Percentiles rank a stretch among this genome's conserved stretches.
Evolutionary conservation across 2,888 invertebrate species (phyloP).

Genomic region (Kryphioiulus occultus): DNA sequence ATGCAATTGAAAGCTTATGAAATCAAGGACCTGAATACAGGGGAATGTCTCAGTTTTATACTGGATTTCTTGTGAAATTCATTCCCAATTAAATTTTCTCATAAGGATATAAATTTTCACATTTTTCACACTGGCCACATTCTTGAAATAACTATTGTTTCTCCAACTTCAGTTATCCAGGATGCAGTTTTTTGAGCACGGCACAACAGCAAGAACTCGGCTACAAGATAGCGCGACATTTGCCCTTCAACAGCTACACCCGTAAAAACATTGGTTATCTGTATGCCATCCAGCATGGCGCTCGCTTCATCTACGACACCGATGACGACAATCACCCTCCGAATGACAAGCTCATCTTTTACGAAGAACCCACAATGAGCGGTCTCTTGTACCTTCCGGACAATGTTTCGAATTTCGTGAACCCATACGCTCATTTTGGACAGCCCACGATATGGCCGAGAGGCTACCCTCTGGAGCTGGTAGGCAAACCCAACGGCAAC

Average conservation of each 20-base stretch:
- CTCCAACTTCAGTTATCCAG: conserved; percentile 41
- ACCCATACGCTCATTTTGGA: conserved; percentile 51
- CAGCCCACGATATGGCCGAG: conserved; percentile 51
- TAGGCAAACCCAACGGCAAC: not conserved
- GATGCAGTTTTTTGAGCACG: conserved; percentile 43
- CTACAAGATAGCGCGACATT: conserved; percentile 27
- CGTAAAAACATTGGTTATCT: conserved; percentile 53
- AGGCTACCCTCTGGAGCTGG: conserved; percentile 46
- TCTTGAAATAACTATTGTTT: too few relatives aligned
- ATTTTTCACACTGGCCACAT: too few relatives aligned
- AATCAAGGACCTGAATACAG: too few relatives aligned
- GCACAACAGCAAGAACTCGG: conserved; percentile 45
- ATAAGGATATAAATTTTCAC: too few relatives aligned
- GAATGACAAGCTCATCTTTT: not conserved
- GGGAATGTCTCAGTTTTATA: too few relatives aligned
- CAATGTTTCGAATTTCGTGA: not conserved
- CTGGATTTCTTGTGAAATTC: too few relatives aligned
- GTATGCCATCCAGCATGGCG: conserved; percentile 53
- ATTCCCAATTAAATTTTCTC: too few relatives aligned
- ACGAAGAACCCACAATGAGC: not conserved
- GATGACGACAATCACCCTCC: conserved; percentile 53
- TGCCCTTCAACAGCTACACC: conserved; percentile 52
- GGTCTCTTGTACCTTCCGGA: conserved; percentile 41
- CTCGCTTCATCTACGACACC: conserved; percentile 53
- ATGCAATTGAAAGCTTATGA: too few relatives aligned